These are phyloP conservation scores for Riparia riparia DNA, from an alignment of 2,113 vertebrate species.

Conservation along the genomic window DNA sequence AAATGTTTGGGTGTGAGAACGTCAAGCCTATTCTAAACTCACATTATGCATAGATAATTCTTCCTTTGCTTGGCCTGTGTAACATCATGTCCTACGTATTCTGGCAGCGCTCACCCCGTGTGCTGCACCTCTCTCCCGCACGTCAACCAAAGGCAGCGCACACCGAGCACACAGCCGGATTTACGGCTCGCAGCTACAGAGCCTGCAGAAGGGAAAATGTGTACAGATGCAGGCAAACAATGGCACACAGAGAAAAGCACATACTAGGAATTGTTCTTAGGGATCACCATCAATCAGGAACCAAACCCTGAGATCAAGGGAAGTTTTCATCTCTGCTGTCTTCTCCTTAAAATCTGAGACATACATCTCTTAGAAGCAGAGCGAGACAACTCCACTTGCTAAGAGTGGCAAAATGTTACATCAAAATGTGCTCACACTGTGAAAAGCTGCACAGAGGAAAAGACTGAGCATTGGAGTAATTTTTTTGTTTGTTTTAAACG, in stretches of 20 bases:
- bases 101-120: background rate
- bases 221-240: background rate
- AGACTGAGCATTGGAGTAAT: background rate
- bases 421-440: background rate
- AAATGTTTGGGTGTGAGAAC: conserved; percentile 68
- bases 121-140: conserved; percentile 9
- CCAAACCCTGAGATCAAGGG: background rate
- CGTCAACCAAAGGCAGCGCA: background rate
- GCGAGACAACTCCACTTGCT: background rate
- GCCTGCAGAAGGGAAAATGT: background rate
- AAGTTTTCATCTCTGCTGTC: background rate
- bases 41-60: conserved; percentile 49
- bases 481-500: background rate
- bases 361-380: background rate
- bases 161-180: background rate
- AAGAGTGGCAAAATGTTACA: background rate
- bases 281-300: background rate
- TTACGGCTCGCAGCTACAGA: background rate
- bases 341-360: background rate
- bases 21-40: conserved; percentile 45
- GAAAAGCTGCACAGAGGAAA: background rate
- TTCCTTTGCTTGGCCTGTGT: background rate
- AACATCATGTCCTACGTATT: conserved; percentile 1
- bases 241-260: background rate
- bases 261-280: background rate